Base-by-base conservation (phyloP, 1,140 invertebrate genomes). In the Paracyclopina nana region DNA sequence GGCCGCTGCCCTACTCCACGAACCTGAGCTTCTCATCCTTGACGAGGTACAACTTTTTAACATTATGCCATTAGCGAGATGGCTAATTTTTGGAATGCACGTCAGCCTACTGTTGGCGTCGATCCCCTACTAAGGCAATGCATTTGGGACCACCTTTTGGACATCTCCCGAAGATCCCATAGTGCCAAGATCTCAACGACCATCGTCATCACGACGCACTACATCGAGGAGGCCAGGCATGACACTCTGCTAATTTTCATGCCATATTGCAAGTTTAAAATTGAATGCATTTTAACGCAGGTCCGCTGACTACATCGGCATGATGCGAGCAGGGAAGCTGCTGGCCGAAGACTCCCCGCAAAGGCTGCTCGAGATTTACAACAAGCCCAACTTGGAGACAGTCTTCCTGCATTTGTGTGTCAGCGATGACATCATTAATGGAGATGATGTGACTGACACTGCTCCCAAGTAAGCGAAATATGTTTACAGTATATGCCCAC, bases 201-300 rank as follows among this genome's bases (percentile, higher is more conserved):
- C 5, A 80, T 92, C 53, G 86, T 92, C 55, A 84, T 91, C 56
- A 91, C 86, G 1, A 91, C 86, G 16, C 85, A 91, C 70, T 91
- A 90, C 58, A 87, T 90, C 54, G 84, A 90, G 64, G 86, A 92
- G 63, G 86, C 86, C 0, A 66, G 81, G 56, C 81, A 87, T 67
- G 83, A 83, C 29, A 75, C 85, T 62, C 77, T 76, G 60, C 82
- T 86, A 70, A 72, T 69, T 60, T 25, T 50, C 11, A 27, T 54
- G n/a, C n/a, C n/a, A n/a, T n/a, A n/a, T 5, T 4, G 11, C 26
- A 5, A 22, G n/a, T 16, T 40, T 8, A 48, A 14, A n/a, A 14
- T 22, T 27, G 4, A 22, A 45, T 16, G 12, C 4, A 34, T 31
- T 26, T 50, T 27, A 25, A 43, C 29, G 16, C 9, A 63, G 20